Percentiles rank a stretch among this genome's conserved stretches.
phyloP scores from a whole-genome alignment of 2,888 invertebrate genomes.

The Chloroclysta siterata region DNA sequence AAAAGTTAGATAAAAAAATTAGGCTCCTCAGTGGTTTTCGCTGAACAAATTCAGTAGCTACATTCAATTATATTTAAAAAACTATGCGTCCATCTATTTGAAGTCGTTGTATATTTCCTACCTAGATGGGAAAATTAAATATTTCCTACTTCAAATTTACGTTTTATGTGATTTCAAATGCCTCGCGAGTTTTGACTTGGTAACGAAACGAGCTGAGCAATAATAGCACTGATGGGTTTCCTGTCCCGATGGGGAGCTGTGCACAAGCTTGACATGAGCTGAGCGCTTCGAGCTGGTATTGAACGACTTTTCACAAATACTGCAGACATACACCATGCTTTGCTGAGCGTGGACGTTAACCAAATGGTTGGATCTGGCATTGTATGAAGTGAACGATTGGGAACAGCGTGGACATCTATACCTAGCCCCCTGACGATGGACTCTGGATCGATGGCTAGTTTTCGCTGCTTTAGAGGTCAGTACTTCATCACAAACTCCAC shows the following conservation, averaged over 20 bases:
- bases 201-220: conserved; percentile 59
- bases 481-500: conserved; percentile 65
- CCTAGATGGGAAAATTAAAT: background rate
- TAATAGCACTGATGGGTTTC: conserved; percentile 54
- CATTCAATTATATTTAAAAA: no score
- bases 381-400: conserved; percentile 69
- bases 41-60: no score
- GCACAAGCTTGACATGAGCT: conserved; percentile 60
- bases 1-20: no score
- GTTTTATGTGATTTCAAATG: conserved; percentile 59
- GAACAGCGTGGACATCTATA: conserved; percentile 74
- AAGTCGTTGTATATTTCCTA: background rate
- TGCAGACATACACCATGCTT: conserved; percentile 60
- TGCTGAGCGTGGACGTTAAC: conserved; percentile 64
- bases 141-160: conserved; percentile 6
- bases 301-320: conserved; percentile 62
- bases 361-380: conserved; percentile 68
- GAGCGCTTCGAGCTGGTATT: conserved; percentile 68
- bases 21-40: no score
- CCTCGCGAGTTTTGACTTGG: conserved; percentile 59
- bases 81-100: background rate
- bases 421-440: conserved; percentile 68
- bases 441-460: conserved; percentile 62
- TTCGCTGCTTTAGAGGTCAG: conserved; percentile 66
- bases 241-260: conserved; percentile 50